Conservation (phyloP, 2,888 invertebrate species). For the Synanthedon andrenaeformis region DNA sequence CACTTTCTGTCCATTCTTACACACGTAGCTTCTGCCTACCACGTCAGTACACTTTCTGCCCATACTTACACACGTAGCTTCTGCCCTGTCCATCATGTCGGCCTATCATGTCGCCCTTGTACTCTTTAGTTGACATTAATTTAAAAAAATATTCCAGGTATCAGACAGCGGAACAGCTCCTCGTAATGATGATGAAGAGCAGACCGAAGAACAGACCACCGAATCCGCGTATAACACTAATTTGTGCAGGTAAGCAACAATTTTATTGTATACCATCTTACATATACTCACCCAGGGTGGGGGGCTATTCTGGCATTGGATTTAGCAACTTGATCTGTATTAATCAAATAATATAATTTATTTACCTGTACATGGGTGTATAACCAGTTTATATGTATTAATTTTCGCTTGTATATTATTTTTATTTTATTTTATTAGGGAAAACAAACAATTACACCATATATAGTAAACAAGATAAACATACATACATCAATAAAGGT, state of each 20-base stretch:
- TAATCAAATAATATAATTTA: too few species aligned
- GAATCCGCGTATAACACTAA: conserved; percentile 48
- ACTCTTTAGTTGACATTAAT: background rate
- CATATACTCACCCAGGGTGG: too few species aligned
- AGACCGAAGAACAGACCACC: conserved; percentile 37
- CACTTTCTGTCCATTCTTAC: background rate
- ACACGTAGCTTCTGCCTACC: conserved; percentile 32
- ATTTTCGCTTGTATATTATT: too few species aligned
- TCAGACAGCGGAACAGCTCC: conserved; percentile 43
- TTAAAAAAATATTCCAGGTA: conserved; percentile 22
- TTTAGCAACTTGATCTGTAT: too few species aligned
- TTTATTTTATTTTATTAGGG: too few species aligned
- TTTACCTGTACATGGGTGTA: too few species aligned
- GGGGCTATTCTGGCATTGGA: too few species aligned
- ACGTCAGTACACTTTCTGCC: conserved; percentile 15
- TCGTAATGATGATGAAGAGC: conserved; percentile 26
- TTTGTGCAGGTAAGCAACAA: conserved; percentile 39
- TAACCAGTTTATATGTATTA: too few species aligned
- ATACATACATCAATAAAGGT: too few species aligned
- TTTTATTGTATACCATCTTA: background rate
- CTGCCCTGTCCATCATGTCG: conserved; percentile 52
- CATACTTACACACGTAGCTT: conserved; percentile 7
- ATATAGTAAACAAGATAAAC: too few species aligned
- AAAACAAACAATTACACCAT: too few species aligned
- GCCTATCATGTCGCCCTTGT: too few species aligned